Percentiles rank a stretch among this genome's conserved stretches.
These are phyloP conservation scores for Drosophila watanabei DNA, from an alignment of 1,140 invertebrate genomes.

Conservation along the genomic window DNA sequence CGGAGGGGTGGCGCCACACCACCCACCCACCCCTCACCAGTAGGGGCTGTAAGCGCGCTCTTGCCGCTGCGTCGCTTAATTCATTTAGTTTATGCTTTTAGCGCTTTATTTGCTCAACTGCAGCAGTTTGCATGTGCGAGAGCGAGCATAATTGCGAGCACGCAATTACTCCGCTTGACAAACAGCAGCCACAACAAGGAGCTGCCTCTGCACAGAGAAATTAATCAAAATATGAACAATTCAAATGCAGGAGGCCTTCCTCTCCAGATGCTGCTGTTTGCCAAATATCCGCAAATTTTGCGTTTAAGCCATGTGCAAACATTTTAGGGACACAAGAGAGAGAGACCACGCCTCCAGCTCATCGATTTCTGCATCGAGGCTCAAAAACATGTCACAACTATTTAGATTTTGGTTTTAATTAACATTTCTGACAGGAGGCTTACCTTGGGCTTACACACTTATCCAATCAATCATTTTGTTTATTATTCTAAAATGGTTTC, in stretches of 20 bases:
- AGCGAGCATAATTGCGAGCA: conserved; percentile 46
- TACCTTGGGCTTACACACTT: not conserved
- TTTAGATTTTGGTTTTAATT: conserved; percentile 17
- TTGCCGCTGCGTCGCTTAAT: conserved; percentile 56
- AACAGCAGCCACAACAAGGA: conserved; percentile 42
- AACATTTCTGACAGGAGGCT: conserved; percentile 2
- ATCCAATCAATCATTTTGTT: conserved; percentile 2
- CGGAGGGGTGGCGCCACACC: too few species aligned
- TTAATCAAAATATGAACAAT: conserved; percentile 45
- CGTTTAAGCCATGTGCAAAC: conserved; percentile 46
- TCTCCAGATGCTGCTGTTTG: conserved; percentile 23
- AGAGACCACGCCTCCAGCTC: not conserved
- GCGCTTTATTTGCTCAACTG: conserved; percentile 74
- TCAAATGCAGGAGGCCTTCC: not conserved
- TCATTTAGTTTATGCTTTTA: conserved; percentile 74
- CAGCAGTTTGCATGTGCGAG: conserved; percentile 39
- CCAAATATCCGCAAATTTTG: conserved; percentile 34
- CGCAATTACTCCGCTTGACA: conserved; percentile 47
- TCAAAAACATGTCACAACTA: conserved; percentile 3
- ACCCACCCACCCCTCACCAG: too few species aligned
- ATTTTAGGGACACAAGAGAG: conserved; percentile 19
- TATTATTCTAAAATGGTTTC: not conserved
- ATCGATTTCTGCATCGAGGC: conserved; percentile 8
- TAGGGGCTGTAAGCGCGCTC: conserved; percentile 22
- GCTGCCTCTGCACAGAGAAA: conserved; percentile 9